Conservation (phyloP, 2,113 vertebrate species). For the Glaucomys volans region DNA sequence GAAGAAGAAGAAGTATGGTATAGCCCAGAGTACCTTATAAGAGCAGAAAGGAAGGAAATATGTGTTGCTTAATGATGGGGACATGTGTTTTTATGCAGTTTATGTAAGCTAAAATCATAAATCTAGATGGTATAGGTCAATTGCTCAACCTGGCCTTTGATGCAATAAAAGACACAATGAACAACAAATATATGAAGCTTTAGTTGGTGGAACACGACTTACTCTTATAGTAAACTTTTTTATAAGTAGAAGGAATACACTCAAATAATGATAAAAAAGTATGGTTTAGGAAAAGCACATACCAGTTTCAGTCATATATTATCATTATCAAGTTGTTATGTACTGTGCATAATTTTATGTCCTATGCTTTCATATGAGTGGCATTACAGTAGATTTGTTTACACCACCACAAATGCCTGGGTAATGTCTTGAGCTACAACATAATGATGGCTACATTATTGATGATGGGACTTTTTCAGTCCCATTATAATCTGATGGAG, state of each 20-base stretch:
- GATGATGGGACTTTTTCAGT: neutral
- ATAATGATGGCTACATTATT: neutral
- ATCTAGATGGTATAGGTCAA: neutral
- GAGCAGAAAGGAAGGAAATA: neutral
- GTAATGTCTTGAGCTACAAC: neutral
- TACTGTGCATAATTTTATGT: neutral
- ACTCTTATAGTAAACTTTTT: neutral
- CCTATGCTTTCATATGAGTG: neutral
- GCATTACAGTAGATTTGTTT: neutral
- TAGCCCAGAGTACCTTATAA: neutral
- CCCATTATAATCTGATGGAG: neutral
- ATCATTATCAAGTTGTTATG: neutral
- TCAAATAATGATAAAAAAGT: neutral
- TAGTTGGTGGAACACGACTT: neutral
- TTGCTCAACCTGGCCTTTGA: neutral
- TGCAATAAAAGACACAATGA: neutral
- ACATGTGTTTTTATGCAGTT: neutral
- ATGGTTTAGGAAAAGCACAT: neutral
- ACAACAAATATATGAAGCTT: neutral
- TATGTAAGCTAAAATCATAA: neutral
- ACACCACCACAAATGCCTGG: neutral
- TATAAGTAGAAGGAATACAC: neutral
- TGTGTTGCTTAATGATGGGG: neutral
- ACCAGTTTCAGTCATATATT: neutral
- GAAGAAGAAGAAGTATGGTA: neutral